Percentiles rank a stretch among this genome's conserved stretches.
These are phyloP conservation scores for Teleogryllus occipitalis DNA, from an alignment of 1,140 invertebrate genomes.

Conservation along the genomic window DNA sequence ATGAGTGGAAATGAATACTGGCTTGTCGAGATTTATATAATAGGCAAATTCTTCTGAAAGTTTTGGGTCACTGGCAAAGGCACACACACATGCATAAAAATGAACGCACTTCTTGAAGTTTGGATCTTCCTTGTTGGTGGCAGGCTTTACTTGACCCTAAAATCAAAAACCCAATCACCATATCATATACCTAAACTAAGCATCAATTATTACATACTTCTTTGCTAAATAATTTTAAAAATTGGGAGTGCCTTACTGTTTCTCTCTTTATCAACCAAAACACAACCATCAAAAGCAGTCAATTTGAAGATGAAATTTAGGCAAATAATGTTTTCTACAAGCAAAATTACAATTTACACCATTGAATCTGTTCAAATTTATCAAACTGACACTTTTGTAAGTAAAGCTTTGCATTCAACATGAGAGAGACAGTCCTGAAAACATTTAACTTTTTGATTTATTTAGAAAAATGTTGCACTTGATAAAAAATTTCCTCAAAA, in stretches of 20 bases:
- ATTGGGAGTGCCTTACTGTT: not conserved
- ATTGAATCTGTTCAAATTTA: too few relatives aligned
- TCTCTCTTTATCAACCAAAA: not conserved
- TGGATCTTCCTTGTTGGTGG: slow-evolving; percentile 20
- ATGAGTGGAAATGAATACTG: not conserved
- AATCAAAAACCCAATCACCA: not conserved
- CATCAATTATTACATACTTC: too few relatives aligned
- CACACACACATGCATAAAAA: slow-evolving; percentile 68
- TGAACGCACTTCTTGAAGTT: slow-evolving; percentile 43
- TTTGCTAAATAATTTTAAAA: not conserved
- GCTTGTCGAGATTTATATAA: slow-evolving; percentile 49
- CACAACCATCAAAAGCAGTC: not conserved
- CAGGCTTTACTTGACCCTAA: slow-evolving; percentile 20
- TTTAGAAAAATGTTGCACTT: too few relatives aligned
- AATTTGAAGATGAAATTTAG: not conserved
- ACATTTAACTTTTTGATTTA: too few relatives aligned
- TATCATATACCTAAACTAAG: too few relatives aligned
- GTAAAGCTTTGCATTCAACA: too few relatives aligned
- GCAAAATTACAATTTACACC: too few relatives aligned
- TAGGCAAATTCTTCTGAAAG: slow-evolving; percentile 58
- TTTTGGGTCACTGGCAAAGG: slow-evolving; percentile 64
- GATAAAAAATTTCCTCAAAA: too few relatives aligned
- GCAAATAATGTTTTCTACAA: not conserved
- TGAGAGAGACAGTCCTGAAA: too few relatives aligned
- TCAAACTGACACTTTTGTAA: too few relatives aligned